Percentiles rank a stretch among this genome's conserved stretches.
phyloP scores from a whole-genome alignment of 1,140 invertebrate species.

The Holotrichia oblita region DNA sequence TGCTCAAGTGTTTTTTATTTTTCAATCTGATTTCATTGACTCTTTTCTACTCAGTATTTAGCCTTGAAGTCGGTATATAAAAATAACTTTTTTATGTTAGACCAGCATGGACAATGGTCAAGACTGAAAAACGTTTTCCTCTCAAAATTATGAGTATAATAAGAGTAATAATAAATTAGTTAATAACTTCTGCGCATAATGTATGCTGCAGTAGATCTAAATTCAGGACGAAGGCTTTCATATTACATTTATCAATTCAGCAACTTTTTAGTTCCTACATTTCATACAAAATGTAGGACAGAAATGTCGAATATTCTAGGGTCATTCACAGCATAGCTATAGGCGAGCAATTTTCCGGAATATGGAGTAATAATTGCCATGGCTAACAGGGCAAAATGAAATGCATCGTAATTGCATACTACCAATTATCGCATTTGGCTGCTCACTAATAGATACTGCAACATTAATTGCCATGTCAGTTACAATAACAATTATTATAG shows the following conservation, averaged over 20 bases:
- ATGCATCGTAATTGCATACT: slow-evolving; percentile 18
- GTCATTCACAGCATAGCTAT: background rate
- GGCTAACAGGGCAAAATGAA: background rate
- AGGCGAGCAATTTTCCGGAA: background rate
- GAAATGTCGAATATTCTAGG: background rate
- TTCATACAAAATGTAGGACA: background rate
- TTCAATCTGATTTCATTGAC: no score
- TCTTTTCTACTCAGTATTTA: no score
- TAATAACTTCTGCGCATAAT: no score
- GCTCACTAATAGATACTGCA: background rate
- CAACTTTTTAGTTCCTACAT: background rate
- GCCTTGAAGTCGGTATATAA: no score
- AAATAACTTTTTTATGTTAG: no score
- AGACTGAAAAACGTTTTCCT: no score
- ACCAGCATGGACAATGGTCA: no score
- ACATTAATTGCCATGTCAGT: slow-evolving; percentile 6
- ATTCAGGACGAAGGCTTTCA: no score
- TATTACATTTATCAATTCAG: background rate
- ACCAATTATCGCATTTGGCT: background rate
- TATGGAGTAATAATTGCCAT: slow-evolving; percentile 1
- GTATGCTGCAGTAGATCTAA: no score
- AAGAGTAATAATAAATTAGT: no score
- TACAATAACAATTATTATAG: background rate
- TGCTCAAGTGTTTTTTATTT: no score
- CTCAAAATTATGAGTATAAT: no score